Percentiles rank a stretch among this genome's conserved stretches.
Conservation (phyloP, 2,888 invertebrate species). For the Sphaerophoria taeniata region DNA sequence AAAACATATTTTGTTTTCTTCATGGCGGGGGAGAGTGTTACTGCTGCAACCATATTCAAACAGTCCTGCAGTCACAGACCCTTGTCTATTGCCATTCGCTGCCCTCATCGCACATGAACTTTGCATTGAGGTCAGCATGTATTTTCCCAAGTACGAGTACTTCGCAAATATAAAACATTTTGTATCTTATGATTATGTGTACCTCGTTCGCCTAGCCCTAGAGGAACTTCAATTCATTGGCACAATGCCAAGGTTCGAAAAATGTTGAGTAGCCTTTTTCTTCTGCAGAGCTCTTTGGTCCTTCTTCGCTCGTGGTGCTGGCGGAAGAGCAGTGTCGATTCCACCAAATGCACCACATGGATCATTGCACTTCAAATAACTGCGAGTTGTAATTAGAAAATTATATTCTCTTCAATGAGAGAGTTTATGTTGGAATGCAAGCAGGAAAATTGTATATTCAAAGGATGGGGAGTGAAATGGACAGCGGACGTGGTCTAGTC, state of each 20-base stretch:
- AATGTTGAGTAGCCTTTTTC: slow-evolving; percentile 1
- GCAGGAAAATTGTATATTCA: slow-evolving; percentile 2
- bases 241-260: slow-evolving; percentile 68
- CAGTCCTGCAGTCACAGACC: background rate
- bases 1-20: slow-evolving; percentile 6
- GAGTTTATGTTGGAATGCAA: background rate
- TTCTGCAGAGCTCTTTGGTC: background rate
- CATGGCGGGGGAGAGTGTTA: background rate
- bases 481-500: background rate
- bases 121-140: slow-evolving; percentile 44
- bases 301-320: slow-evolving; percentile 4
- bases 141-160: slow-evolving; percentile 25
- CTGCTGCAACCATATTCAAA: no score
- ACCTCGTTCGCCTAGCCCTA: slow-evolving; percentile 39
- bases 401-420: slow-evolving; percentile 62
- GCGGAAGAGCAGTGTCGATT: background rate
- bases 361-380: slow-evolving; percentile 62
- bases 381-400: slow-evolving; percentile 70
- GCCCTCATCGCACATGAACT: slow-evolving; percentile 7
- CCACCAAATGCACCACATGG: slow-evolving; percentile 57
- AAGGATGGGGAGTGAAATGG: slow-evolving; percentile 36
- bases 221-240: slow-evolving; percentile 63
- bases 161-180: slow-evolving; percentile 36
- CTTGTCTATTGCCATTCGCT: background rate
- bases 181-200: slow-evolving; percentile 48